phyloP scores from a whole-genome alignment of 2,888 invertebrate species.

The Nomada ruficornis region DNA sequence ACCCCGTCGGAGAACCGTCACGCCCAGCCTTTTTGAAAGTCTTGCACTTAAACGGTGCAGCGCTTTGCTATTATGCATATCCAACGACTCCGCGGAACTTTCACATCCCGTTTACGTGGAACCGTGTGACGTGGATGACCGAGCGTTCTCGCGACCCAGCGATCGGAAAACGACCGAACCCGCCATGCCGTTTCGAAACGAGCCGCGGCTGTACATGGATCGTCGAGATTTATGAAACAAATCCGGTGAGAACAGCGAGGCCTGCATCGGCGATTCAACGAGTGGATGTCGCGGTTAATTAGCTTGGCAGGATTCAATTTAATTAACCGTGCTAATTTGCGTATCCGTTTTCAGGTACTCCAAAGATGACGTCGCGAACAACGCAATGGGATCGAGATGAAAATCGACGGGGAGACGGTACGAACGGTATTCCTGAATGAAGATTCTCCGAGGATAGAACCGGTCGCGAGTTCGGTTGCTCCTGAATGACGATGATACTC shows the following conservation, averaged over 20 bases:
- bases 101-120: conserved; percentile 74
- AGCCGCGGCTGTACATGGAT: neutral
- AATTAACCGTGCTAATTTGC: neutral
- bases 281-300: neutral
- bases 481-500: conserved; percentile 71
- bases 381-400: neutral
- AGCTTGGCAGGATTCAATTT: too few relatives aligned
- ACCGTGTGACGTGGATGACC: conserved; percentile 69
- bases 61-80: conserved; percentile 73
- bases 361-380: neutral
- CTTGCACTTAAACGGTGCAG: conserved; percentile 62
- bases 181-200: conserved; percentile 52
- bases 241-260: too few relatives aligned
- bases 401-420: conserved; percentile 24
- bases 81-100: conserved; percentile 73
- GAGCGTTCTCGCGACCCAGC: conserved; percentile 69
- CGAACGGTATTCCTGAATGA: conserved; percentile 70
- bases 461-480: conserved; percentile 63
- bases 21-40: conserved; percentile 56
- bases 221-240: conserved; percentile 1
- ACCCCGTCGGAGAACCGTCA: conserved; percentile 59
- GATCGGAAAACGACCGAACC: conserved; percentile 55
- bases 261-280: neutral
- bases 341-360: conserved; percentile 17
- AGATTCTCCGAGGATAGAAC: conserved; percentile 72